Evolutionary conservation across 2,113 vertebrate species (phyloP).

Genomic region (Elephantulus edwardii): DNA sequence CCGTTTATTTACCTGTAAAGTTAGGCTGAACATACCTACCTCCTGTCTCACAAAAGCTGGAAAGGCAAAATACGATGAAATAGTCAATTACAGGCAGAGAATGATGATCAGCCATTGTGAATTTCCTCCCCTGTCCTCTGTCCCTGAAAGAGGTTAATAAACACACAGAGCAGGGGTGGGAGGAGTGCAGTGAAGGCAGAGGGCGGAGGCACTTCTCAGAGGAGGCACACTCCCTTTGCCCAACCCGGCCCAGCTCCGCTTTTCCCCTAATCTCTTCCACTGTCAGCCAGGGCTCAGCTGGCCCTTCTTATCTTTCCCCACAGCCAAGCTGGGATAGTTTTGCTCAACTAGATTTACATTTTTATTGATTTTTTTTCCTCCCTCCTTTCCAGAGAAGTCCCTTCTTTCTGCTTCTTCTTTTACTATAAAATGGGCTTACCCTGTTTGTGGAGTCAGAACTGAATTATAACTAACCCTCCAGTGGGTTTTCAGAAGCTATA

Average conservation of each 20-base stretch:
- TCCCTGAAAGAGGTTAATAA: conserved; percentile 1
- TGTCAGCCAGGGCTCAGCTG: conserved; percentile 55
- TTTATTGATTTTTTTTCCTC: conserved; percentile 78
- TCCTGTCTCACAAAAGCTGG: background rate
- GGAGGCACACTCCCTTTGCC: background rate
- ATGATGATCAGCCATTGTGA: background rate
- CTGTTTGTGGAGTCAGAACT: too few species aligned
- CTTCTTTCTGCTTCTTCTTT: conserved; percentile 37
- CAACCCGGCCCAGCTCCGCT: background rate
- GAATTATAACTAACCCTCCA: too few species aligned
- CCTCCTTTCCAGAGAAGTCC: conserved; percentile 35
- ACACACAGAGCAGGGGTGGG: background rate
- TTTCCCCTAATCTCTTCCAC: conserved; percentile 53
- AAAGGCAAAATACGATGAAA: background rate
- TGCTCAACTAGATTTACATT: conserved; percentile 77
- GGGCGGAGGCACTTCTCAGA: background rate
- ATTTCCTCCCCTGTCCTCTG: background rate
- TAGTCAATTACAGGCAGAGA: background rate
- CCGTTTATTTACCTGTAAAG: conserved; percentile 9
- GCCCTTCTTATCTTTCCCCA: conserved; percentile 67
- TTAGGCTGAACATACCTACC: background rate
- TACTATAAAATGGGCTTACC: conserved; percentile 56
- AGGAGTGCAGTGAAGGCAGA: background rate
- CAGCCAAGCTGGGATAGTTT: conserved; percentile 70
- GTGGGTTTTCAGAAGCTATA: too few species aligned